These are phyloP conservation scores for Pediacus dermestoides DNA, from an alignment of 2,888 invertebrate genomes.

Conservation along the genomic window DNA sequence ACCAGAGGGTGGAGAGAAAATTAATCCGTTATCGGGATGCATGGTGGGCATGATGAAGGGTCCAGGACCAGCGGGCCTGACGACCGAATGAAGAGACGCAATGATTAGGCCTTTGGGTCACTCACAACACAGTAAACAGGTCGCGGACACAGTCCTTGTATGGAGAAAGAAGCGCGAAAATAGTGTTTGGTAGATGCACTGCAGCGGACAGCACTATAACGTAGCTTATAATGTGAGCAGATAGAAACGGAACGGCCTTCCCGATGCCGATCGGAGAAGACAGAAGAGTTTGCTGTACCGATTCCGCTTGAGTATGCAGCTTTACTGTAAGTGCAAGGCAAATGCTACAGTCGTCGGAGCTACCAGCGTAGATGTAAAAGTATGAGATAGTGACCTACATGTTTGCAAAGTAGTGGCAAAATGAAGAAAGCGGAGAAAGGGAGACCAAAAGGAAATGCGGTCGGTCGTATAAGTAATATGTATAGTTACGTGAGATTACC, in stretches of 20 bases:
- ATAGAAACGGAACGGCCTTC: no score
- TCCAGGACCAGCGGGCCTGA: conserved; percentile 29
- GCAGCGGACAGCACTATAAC: no score
- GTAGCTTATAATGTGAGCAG: no score
- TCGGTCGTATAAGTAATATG: conserved; percentile 48
- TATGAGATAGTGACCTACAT: conserved; percentile 52
- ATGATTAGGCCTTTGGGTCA: conserved; percentile 37
- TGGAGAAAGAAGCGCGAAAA: conserved; percentile 10
- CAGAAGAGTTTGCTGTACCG: conserved; percentile 9
- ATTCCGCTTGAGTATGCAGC: conserved; percentile 17
- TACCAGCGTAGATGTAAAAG: conserved; percentile 45
- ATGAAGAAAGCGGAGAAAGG: conserved; percentile 51
- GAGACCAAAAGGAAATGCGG: conserved; percentile 49
- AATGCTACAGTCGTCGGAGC: conserved; percentile 26
- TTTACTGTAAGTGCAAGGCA: conserved; percentile 44
- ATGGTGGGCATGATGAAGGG: conserved; percentile 41
- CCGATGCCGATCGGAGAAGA: no score
- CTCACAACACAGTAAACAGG: conserved; percentile 24
- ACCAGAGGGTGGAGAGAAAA: conserved; percentile 46
- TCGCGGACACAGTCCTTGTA: conserved; percentile 10
- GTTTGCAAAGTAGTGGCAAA: conserved; percentile 49
- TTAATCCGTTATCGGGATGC: conserved; percentile 49
- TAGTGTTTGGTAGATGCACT: no score
- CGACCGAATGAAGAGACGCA: conserved; percentile 38
- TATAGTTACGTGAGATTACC: conserved; percentile 50